A percentile compares a stretch with the other conserved stretches of the same genome.
Evolutionary conservation across 2,113 vertebrate genomes (phyloP).

Genomic region (Perccottus glenii): DNA sequence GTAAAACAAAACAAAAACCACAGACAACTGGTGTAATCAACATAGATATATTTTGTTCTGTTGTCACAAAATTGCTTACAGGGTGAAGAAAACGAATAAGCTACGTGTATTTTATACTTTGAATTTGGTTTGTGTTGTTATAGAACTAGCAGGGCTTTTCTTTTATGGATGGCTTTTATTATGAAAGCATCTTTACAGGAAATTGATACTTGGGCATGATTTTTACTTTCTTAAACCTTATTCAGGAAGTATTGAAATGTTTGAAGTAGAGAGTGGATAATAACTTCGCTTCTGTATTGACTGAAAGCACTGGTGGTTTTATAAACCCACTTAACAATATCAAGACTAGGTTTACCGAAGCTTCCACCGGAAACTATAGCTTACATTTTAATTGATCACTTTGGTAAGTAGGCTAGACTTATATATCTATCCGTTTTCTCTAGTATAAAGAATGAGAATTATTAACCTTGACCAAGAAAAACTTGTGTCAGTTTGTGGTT

Average conservation of each 20-base stretch:
- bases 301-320: neutral
- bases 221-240: constrained; percentile 58
- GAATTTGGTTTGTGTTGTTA: no score
- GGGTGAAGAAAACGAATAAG: no score
- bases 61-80: no score
- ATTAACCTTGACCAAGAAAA: no score
- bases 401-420: constrained; percentile 43
- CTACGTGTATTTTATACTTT: no score
- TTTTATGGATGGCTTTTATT: constrained; percentile 30
- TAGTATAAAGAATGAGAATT: no score
- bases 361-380: neutral
- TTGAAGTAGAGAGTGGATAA: constrained; percentile 23
- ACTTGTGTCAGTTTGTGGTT: neutral
- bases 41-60: no score
- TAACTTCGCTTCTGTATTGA: constrained; percentile 20
- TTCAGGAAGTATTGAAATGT: constrained; percentile 61
- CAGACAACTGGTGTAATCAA: no score
- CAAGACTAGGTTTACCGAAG: neutral
- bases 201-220: fast-evolving
- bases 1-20: no score
- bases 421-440: neutral
- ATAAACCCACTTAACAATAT: neutral
- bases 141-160: neutral
- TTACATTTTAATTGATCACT: neutral
- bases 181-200: constrained; percentile 3